Evolutionary conservation across 2,113 vertebrate genomes (phyloP), one percentile per base, ranked within the genome.

Genomic region (Salvelinus namaycush): DNA sequence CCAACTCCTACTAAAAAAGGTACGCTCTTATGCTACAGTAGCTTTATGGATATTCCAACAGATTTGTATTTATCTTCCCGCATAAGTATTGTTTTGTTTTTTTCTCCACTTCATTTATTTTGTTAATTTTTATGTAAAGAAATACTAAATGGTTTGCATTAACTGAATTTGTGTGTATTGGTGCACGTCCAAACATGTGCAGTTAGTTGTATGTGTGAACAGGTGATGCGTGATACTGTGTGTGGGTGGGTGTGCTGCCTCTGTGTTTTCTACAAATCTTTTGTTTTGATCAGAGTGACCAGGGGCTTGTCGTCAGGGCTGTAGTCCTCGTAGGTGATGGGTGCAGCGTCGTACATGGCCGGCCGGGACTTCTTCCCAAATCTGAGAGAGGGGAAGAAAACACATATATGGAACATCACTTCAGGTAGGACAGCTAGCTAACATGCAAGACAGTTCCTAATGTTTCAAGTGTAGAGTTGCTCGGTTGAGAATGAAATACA

Each of bases 201-300:
- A 22, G 66, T n/a, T 51, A 62, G 20, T 62, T 9, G 60, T 48
- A 62, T 24, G 48, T 79, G 62, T 80, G 24, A 48, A n/a, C 29
- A 75, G 74, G 51, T 71, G 59, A 48, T 20, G n/a, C 0, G 12
- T 70, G 39, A 26, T 13, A 12, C 14, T n/a, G 39, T 70, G 4
- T 44, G n/a, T 22, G 68, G 70, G n/a, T 22, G 68, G 72, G 79
- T 73, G 76, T 64, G 82, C 18, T 77, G 57, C 7, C 73, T 54
- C 69, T 68, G 60, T 81, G 57, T 84, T 86, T 74, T 83, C 96
- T 97, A 99, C 96, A 98, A 97, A 97, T 99, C 97, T 95, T 99
- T 99, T 26, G 98, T 99, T 94, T 99, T 99, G 89, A 99, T 99
- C 88, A 99, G 95, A 75, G 98, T 98, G 81, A 99, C 97, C 92